Percentiles rank a stretch among this genome's conserved stretches.
These are phyloP conservation scores for Macrophya annulata DNA, from an alignment of 2,888 invertebrate genomes.

Conservation along the genomic window DNA sequence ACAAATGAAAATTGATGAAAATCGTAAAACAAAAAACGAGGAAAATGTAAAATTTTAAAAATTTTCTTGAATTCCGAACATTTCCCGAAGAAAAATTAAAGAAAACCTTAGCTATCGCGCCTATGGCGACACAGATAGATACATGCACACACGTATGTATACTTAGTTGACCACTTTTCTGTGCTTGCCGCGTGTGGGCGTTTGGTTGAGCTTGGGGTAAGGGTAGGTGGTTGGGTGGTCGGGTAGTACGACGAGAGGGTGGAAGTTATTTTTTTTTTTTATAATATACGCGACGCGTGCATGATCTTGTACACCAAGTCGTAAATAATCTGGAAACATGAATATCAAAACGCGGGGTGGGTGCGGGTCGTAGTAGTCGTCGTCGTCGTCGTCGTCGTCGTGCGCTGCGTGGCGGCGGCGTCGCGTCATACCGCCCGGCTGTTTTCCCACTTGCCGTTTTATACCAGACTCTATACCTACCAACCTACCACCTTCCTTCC, in stretches of 20 bases:
- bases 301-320: slow-evolving; percentile 70
- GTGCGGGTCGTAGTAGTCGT: slow-evolving; percentile 44
- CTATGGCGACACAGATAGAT: slow-evolving; percentile 17
- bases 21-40: neutral
- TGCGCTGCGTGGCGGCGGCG: slow-evolving; percentile 24
- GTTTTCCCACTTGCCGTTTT: slow-evolving; percentile 47
- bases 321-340: slow-evolving; percentile 74
- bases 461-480: slow-evolving; percentile 14
- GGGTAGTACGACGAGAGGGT: slow-evolving; percentile 14
- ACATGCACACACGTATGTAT: slow-evolving; percentile 15
- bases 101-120: neutral
- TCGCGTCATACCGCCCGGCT: slow-evolving; percentile 31
- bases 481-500: neutral
- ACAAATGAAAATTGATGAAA: neutral
- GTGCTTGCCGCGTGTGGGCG: slow-evolving; percentile 20
- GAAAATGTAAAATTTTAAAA: neutral
- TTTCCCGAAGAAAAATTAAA: neutral
- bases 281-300: slow-evolving; percentile 74
- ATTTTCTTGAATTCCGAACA: neutral
- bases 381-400: slow-evolving; percentile 32
- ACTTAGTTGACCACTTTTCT: slow-evolving; percentile 47
- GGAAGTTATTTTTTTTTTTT: slow-evolving; percentile 54
- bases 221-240: neutral
- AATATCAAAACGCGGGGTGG: slow-evolving; percentile 68
- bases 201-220: neutral